Evolutionary conservation across 1,140 invertebrate species (phyloP).

Genomic region (Drosophila albomicans): DNA sequence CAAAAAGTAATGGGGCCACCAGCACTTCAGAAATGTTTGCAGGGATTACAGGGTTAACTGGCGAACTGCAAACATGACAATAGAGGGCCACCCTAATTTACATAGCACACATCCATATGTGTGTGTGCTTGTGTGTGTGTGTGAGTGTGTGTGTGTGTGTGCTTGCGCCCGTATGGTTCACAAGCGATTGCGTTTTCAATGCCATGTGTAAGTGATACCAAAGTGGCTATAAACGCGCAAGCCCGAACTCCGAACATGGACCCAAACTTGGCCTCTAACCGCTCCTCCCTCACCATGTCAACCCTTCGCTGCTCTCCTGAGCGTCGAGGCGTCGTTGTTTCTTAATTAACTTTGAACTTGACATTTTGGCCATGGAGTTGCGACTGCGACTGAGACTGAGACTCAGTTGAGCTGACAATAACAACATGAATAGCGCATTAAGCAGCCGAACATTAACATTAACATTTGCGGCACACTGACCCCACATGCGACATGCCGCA

Average conservation of each 20-base stretch:
- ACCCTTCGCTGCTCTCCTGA: background rate
- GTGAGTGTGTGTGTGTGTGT: constrained; percentile 5
- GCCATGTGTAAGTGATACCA: constrained; percentile 63
- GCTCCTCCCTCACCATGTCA: background rate
- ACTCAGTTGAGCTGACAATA: constrained; percentile 12
- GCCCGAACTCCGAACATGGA: constrained; percentile 13
- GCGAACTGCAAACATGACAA: background rate
- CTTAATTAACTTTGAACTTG: constrained; percentile 81
- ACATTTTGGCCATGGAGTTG: constrained; percentile 62
- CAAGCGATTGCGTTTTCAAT: constrained; percentile 38
- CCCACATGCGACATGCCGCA: background rate
- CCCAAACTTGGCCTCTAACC: background rate
- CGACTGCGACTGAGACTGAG: constrained; percentile 1
- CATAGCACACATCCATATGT: background rate
- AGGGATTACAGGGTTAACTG: constrained; percentile 1
- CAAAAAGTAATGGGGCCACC: background rate
- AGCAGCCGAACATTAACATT: constrained; percentile 45
- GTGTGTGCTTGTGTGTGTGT: background rate
- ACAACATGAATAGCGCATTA: constrained; percentile 73
- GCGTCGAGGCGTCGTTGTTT: constrained; percentile 18
- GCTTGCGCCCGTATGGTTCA: constrained; percentile 38
- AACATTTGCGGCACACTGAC: constrained; percentile 47
- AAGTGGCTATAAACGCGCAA: constrained; percentile 61
- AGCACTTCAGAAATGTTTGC: background rate
- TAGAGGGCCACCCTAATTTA: constrained; percentile 34